These are phyloP conservation scores for Rugalucina vietnamica DNA, from an alignment of 2,888 invertebrate genomes.

Conservation along the genomic window DNA sequence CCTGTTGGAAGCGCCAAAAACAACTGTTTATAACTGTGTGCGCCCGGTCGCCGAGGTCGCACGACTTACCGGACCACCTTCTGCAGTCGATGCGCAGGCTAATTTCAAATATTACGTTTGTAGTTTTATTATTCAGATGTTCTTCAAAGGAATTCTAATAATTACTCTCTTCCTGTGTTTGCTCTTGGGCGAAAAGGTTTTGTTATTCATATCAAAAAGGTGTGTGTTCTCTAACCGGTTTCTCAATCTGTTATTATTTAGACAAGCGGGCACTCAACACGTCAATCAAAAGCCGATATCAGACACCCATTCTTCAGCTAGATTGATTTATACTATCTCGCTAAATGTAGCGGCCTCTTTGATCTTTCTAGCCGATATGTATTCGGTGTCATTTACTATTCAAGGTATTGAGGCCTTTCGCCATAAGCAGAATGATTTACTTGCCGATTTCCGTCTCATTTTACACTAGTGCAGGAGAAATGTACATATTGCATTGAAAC, in stretches of 20 bases:
- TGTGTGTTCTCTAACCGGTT: conserved; percentile 15
- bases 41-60: no score
- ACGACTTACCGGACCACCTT: no score
- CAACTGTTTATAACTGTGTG: no score
- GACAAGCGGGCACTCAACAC: conserved; percentile 52
- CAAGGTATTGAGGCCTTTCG: conserved; percentile 19
- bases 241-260: conserved; percentile 39
- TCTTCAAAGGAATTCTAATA: no score
- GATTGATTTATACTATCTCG: conserved; percentile 63
- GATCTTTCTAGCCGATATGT: conserved; percentile 49
- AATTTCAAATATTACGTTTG: no score
- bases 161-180: no score
- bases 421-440: conserved; percentile 6
- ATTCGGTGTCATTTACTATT: conserved; percentile 34
- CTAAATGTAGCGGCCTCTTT: conserved; percentile 51
- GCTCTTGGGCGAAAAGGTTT: no score
- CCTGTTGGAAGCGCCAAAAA: no score
- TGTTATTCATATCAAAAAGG: no score
- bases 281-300: conserved; percentile 58
- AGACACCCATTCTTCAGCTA: conserved; percentile 49
- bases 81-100: no score
- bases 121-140: no score
- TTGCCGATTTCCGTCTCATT: conserved; percentile 5
- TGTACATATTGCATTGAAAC: conserved; percentile 26
- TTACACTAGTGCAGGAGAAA: conserved; percentile 15